Base-by-base conservation (phyloP, 2,888 invertebrate species). In the Polymixis lichenea region DNA sequence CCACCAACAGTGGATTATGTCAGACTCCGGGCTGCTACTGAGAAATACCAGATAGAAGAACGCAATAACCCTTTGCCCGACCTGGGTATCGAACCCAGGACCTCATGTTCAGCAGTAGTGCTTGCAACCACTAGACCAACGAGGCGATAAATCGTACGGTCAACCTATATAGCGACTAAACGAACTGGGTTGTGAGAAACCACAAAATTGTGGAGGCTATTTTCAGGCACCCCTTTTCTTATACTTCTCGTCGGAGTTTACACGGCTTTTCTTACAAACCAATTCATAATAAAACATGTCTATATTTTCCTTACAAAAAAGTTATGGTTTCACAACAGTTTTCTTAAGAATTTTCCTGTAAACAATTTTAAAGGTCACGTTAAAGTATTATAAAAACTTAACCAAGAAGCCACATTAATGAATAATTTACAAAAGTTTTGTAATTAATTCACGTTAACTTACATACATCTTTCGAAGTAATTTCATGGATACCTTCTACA, bases 401-500 rank as follows among this genome's bases (percentile, higher is more conserved):
- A 43, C 13, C 8, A 28, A 32, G 13, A 75, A 58, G 51, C 25
- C 17, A 64, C 13, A n/a, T 43, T 28, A 19, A 43, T 38, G 46
- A 22, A 38, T 6, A 61, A 62, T 32, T 22, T 4, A n/a, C 15
- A 49, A 73, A 73, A 49, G 32, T 75, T 73, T 25, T 32, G 1
- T 49, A 17, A 74, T 61, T 43, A 53, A 19, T n/a, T 75, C 43
- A 11, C 28, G 19, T 53, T n/a, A 17, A 43, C 9, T n/a, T 43
- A 19, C 6, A 22, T 43, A 19, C 6, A 22, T 46, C n/a, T 17
- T 38, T 38, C 3, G 19, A 55, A 67, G 19, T 5, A 8, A 25
- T 25, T 13, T 25, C 13, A 19, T 25, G 8, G 38, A 53, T 19
- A n/a, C n/a, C 0, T 13, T 38, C 5, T 38, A 6, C 38, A 38